phyloP scores from a whole-genome alignment of 2,113 vertebrate species.

The Lepisosteus osseus region DNA sequence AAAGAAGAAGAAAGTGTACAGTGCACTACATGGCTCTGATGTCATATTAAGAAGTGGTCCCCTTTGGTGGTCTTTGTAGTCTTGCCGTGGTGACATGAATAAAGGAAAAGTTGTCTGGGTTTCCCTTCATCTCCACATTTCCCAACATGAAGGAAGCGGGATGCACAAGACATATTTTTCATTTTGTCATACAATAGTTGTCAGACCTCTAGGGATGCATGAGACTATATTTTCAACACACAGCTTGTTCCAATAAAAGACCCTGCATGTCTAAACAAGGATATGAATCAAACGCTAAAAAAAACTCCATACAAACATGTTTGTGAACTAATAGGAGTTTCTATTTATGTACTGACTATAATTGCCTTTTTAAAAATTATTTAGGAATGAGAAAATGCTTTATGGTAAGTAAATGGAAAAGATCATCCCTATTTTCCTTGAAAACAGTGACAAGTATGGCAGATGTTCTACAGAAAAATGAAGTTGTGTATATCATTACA shows the following conservation, averaged over 20 bases:
- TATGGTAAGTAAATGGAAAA: too few relatives aligned
- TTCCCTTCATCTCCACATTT: constrained; percentile 54
- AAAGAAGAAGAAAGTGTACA: background rate
- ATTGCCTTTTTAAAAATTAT: too few relatives aligned
- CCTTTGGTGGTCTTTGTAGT: constrained; percentile 53
- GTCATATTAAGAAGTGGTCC: constrained; percentile 44
- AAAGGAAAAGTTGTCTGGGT: constrained; percentile 47
- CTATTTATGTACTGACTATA: too few relatives aligned
- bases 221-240: constrained; percentile 45
- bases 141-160: constrained; percentile 36
- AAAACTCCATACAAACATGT: too few relatives aligned
- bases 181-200: constrained; percentile 44
- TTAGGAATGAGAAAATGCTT: too few relatives aligned
- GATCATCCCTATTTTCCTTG: too few relatives aligned
- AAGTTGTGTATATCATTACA: too few relatives aligned
- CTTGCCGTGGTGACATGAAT: constrained; percentile 32
- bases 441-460: too few relatives aligned
- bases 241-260: constrained; percentile 47
- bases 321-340: too few relatives aligned
- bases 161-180: constrained; percentile 43
- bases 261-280: background rate
- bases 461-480: too few relatives aligned
- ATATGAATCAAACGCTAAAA: too few relatives aligned
- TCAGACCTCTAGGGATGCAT: constrained; percentile 47
- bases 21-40: constrained; percentile 45